These are phyloP conservation scores for Taeniopygia guttata DNA, from an alignment of 2,797 vertebrate genomes.

Conservation along the genomic window DNA sequence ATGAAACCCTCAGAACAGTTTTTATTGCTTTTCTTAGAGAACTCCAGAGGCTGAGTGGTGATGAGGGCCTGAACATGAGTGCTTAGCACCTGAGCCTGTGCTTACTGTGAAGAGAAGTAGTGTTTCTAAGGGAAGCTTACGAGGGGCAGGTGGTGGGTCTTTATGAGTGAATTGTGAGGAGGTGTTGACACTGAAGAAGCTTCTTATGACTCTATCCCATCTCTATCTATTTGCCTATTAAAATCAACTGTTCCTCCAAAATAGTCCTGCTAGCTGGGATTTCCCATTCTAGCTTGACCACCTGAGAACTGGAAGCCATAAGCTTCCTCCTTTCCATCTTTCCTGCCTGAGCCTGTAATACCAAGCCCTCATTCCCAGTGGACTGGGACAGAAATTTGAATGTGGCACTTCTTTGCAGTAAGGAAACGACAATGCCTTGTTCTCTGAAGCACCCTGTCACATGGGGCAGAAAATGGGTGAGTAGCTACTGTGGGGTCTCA, in stretches of 20 bases:
- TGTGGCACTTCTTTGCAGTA: not conserved
- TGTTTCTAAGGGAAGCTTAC: not conserved
- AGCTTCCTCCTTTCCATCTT: constrained; percentile 77
- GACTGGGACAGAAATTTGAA: not conserved
- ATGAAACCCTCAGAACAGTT: not conserved
- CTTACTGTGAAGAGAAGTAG: not conserved
- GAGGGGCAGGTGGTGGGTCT: not conserved
- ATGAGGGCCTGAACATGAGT: not conserved
- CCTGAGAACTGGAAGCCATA: constrained; percentile 68
- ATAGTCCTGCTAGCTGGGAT: constrained; percentile 71
- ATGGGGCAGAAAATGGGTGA: not conserved
- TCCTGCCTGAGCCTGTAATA: constrained; percentile 56
- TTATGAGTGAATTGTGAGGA: not conserved
- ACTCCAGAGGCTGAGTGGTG: constrained; percentile 66
- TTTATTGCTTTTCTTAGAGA: constrained; percentile 40
- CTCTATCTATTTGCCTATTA: constrained; percentile 50
- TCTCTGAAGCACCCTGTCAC: not conserved
- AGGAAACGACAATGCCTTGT: not conserved
- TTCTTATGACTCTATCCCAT: not conserved
- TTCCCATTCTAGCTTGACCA: constrained; percentile 74
- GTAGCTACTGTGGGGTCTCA: not conserved
- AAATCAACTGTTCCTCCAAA: constrained; percentile 79
- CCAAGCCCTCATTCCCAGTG: not conserved
- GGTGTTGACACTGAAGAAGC: accelerated
- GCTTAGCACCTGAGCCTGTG: not conserved